These are phyloP conservation scores for Pachyramphus minor DNA, from an alignment of 2,113 vertebrate genomes.

Conservation along the genomic window DNA sequence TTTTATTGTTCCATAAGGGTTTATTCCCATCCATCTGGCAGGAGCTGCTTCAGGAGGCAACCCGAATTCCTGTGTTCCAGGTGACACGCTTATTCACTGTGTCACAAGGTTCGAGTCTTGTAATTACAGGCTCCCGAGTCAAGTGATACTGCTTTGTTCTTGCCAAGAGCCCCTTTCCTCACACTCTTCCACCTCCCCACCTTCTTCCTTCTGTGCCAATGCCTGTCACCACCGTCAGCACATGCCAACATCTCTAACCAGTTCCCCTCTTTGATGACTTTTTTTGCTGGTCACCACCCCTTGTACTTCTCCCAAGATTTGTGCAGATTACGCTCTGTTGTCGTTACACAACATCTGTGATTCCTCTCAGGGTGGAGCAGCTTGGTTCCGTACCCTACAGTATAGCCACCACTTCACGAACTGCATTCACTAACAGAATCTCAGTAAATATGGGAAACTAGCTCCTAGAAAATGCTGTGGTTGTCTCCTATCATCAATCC, in stretches of 20 bases:
- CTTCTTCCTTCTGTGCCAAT: background rate
- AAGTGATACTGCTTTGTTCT: background rate
- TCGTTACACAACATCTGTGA: background rate
- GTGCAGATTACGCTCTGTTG: conserved; percentile 21
- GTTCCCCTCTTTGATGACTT: conserved; percentile 37
- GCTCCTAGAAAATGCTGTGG: background rate
- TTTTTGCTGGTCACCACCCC: conserved; percentile 48
- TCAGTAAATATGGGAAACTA: background rate
- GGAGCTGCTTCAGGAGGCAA: background rate
- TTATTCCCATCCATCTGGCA: background rate
- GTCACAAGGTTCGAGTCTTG: conserved; percentile 24
- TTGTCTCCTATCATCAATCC: background rate
- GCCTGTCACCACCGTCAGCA: background rate
- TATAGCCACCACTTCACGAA: background rate
- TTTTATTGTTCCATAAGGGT: background rate
- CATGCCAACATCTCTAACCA: conserved; percentile 28
- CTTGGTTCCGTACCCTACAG: background rate
- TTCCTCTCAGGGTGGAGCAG: background rate
- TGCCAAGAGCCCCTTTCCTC: conserved; percentile 47
- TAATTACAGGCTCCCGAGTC: conserved; percentile 17
- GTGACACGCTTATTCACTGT: background rate
- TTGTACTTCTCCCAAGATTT: conserved; percentile 32
- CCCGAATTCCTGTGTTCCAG: background rate
- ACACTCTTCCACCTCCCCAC: conserved; percentile 12
- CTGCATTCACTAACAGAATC: background rate